Conservation (phyloP, 53 echinoderm and acorn worm genomes). For the Paracentrotus lividus region DNA sequence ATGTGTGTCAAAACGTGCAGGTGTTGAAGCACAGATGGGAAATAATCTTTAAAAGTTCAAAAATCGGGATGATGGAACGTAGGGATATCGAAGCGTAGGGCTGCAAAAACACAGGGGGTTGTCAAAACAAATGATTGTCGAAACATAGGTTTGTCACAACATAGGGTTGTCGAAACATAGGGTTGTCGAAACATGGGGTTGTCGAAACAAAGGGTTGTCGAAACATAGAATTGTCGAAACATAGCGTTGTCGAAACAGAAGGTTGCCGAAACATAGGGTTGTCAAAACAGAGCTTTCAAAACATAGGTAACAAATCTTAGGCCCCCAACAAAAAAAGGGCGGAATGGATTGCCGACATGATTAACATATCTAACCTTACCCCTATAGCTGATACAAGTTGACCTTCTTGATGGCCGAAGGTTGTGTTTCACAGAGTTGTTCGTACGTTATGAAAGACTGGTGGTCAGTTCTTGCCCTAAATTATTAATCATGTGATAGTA, state of each 20-base stretch:
- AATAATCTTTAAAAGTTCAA: not conserved
- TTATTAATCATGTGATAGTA: no score
- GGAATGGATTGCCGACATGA: no score
- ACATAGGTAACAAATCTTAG: no score
- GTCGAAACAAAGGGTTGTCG: not conserved
- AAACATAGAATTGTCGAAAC: not conserved
- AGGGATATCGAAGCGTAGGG: not conserved
- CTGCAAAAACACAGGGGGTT: not conserved
- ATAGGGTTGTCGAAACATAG: not conserved
- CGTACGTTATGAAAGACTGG: no score
- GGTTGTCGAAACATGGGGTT: not conserved
- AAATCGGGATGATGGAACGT: not conserved
- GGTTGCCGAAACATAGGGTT: not conserved
- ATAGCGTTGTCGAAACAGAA: not conserved
- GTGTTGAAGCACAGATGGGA: not conserved
- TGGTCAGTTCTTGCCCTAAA: no score
- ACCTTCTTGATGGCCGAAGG: no score
- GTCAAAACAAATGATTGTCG: not conserved
- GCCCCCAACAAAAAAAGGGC: not conserved
- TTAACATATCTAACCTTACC: no score
- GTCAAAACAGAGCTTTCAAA: not conserved
- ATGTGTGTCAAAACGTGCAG: not conserved
- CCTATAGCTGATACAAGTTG: no score
- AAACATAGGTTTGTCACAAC: not conserved
- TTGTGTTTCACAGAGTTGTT: no score